Percentiles rank a stretch among this genome's conserved stretches.
phyloP scores from a whole-genome alignment of 1,140 invertebrate species.

The Philaenus spumarius region DNA sequence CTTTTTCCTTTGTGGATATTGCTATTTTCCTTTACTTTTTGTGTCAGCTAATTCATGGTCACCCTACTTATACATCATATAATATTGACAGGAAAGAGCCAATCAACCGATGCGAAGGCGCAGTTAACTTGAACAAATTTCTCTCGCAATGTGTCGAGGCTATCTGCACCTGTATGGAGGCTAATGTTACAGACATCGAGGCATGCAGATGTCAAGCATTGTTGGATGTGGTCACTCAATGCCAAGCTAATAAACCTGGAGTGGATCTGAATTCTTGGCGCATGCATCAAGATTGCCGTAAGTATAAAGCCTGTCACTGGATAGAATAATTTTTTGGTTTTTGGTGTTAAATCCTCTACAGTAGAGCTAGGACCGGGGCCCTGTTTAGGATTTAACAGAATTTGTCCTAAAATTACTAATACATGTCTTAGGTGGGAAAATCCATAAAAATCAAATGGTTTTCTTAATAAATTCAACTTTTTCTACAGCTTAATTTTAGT shows the following conservation, averaged over 20 bases:
- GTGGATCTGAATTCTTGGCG: constrained; percentile 63
- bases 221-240: constrained; percentile 61
- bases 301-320: constrained; percentile 34
- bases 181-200: constrained; percentile 39
- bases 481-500: too few relatives aligned
- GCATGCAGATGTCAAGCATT: constrained; percentile 62
- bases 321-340: neutral
- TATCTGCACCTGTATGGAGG: constrained; percentile 56
- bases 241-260: constrained; percentile 51
- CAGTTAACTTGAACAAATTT: constrained; percentile 56
- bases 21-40: too few relatives aligned
- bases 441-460: too few relatives aligned
- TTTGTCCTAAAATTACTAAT: too few relatives aligned
- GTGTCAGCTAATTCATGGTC: too few relatives aligned
- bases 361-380: too few relatives aligned
- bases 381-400: too few relatives aligned
- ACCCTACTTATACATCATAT: too few relatives aligned
- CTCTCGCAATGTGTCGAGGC: constrained; percentile 63
- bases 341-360: too few relatives aligned
- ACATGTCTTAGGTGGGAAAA: too few relatives aligned
- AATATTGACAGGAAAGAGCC: constrained; percentile 46
- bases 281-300: constrained; percentile 58
- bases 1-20: too few relatives aligned
- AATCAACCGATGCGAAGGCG: constrained; percentile 51
- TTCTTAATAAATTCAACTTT: too few relatives aligned